Conservation (phyloP, 1,140 invertebrate genomes). For the Plutomurus gul region DNA sequence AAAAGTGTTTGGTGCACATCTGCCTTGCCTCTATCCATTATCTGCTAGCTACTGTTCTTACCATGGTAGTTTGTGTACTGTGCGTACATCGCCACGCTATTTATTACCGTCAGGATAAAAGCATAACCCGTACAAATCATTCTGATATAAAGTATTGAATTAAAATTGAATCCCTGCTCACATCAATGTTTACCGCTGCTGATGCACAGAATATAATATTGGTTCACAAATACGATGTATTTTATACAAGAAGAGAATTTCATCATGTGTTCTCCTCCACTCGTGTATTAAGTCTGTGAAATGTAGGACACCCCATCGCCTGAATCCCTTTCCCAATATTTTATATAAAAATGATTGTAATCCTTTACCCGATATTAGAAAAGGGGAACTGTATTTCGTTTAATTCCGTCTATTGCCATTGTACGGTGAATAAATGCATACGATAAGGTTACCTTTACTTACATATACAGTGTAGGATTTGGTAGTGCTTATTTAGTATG, state of each 20-base stretch:
- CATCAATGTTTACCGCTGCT: background rate
- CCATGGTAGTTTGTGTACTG: background rate
- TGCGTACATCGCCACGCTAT: too few relatives aligned
- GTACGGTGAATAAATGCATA: too few relatives aligned
- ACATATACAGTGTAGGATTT: background rate
- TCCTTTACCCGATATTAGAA: conserved; percentile 18
- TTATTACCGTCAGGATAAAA: too few relatives aligned
- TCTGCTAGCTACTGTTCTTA: conserved; percentile 2
- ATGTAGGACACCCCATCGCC: conserved; percentile 31
- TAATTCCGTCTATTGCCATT: background rate
- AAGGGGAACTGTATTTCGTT: background rate
- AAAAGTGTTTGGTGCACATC: conserved; percentile 33
- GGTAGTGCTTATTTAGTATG: too few relatives aligned
- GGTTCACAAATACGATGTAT: background rate
- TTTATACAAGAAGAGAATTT: background rate
- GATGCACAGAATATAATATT: too few relatives aligned
- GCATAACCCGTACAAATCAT: conserved; percentile 14
- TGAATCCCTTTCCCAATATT: conserved; percentile 32
- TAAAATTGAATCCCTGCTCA: conserved; percentile 18
- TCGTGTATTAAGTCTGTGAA: conserved; percentile 15
- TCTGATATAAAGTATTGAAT: conserved; percentile 16
- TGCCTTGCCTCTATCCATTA: conserved; percentile 22
- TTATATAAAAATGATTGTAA: conserved; percentile 32
- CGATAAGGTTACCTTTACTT: background rate
- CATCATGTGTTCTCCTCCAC: background rate